phyloP scores from a whole-genome alignment of 2,888 invertebrate genomes.

The Drosophila affinis region DNA sequence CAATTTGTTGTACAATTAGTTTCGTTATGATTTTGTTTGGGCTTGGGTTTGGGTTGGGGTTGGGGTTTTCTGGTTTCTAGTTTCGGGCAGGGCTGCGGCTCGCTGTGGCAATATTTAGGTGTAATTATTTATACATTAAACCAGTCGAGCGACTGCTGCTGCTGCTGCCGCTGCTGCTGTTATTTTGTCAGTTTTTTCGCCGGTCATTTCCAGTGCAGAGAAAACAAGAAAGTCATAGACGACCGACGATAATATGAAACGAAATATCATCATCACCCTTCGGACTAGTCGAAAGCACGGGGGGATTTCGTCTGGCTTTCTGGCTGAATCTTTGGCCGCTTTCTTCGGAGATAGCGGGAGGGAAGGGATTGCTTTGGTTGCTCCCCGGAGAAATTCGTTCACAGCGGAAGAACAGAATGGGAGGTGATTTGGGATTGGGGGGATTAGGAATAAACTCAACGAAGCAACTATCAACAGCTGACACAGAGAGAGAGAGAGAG shows the following conservation, averaged over 20 bases:
- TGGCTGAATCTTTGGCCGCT: not conserved
- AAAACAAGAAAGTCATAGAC: conserved; percentile 68
- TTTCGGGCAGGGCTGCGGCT: conserved; percentile 50
- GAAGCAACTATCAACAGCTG: conserved; percentile 58
- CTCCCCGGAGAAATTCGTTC: conserved; percentile 58
- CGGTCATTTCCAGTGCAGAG: conserved; percentile 41
- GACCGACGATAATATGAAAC: conserved; percentile 60
- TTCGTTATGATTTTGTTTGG: conserved; percentile 41
- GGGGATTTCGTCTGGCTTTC: not conserved
- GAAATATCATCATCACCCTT: conserved; percentile 56
- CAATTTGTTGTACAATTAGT: conserved; percentile 34
- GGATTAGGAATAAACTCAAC: conserved; percentile 23
- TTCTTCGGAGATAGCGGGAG: not conserved
- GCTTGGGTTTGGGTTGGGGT: conserved; percentile 16
- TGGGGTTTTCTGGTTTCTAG: conserved; percentile 37
- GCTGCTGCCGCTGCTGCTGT: not conserved
- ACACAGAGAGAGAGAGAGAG: conserved; percentile 9
- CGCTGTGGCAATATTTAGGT: conserved; percentile 44
- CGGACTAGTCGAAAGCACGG: conserved; percentile 1
- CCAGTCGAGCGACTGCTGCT: conserved; percentile 48
- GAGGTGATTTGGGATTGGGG: conserved; percentile 1
- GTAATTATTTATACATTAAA: conserved; percentile 79
- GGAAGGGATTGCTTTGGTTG: conserved; percentile 22
- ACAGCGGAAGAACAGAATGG: conserved; percentile 36
- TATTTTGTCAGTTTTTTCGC: conserved; percentile 23